Percentiles rank a stretch among this genome's conserved stretches.
These are phyloP conservation scores for Basileuterus tristriatus DNA, from an alignment of 2,797 vertebrate species.

Conservation along the genomic window DNA sequence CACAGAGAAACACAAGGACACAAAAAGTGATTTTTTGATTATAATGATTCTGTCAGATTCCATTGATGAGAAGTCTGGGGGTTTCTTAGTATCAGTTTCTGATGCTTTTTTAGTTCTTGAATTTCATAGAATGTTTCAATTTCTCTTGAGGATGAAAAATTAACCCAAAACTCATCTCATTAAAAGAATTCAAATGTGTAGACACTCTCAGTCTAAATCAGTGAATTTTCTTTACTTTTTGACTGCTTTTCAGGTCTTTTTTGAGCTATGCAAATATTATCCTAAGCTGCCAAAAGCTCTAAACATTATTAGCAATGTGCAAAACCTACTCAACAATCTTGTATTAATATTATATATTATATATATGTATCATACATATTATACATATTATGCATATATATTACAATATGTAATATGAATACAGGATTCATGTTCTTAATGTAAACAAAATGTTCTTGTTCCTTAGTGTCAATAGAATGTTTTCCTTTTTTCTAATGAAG, in stretches of 20 bases:
- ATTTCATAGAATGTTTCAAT: background rate
- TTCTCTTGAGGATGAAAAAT: background rate
- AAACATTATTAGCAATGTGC: background rate
- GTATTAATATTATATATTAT: background rate
- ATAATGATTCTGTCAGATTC: background rate
- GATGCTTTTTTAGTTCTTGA: background rate
- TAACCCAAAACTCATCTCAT: background rate
- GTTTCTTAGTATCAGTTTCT: background rate
- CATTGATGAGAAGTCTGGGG: background rate
- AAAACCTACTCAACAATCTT: background rate
- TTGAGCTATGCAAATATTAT: background rate
- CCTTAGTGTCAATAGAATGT: background rate
- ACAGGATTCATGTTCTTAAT: background rate
- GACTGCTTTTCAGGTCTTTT: background rate
- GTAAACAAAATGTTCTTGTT: background rate
- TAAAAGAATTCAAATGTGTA: background rate
- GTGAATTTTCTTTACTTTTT: background rate
- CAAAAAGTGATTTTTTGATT: background rate
- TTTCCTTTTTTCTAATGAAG: background rate
- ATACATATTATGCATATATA: background rate
- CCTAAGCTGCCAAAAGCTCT: background rate
- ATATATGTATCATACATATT: background rate
- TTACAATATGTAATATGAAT: background rate
- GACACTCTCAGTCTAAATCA: background rate
- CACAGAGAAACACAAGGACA: accelerated